phyloP scores from a whole-genome alignment of 2,888 invertebrate species.

The Barypeithes pellucidus region DNA sequence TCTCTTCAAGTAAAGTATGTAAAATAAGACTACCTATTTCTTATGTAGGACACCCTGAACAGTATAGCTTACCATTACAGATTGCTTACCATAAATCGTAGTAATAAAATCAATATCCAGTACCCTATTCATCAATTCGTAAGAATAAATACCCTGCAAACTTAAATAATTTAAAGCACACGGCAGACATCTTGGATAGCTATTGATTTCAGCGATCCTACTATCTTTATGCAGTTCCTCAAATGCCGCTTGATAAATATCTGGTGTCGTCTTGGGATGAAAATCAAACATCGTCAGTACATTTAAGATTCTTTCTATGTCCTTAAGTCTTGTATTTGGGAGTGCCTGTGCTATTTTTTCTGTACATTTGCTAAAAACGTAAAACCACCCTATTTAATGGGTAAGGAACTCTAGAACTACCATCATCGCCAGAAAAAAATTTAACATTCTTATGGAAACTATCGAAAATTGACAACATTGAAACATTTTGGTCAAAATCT shows the following conservation, averaged over 20 bases:
- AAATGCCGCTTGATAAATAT: slow-evolving; percentile 69
- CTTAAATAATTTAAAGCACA: slow-evolving; percentile 77
- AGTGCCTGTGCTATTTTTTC: slow-evolving; percentile 73
- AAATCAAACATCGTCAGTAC: slow-evolving; percentile 77
- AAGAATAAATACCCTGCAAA: slow-evolving; percentile 74
- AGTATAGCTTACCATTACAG: too few relatives aligned
- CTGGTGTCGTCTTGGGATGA: slow-evolving; percentile 71
- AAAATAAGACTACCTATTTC: too few relatives aligned
- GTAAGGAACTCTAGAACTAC: neutral
- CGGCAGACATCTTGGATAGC: slow-evolving; percentile 76
- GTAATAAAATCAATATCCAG: slow-evolving; percentile 75
- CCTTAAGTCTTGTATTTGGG: slow-evolving; percentile 77
- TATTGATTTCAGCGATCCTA: slow-evolving; percentile 74
- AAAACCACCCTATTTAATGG: neutral
- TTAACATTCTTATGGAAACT: too few relatives aligned
- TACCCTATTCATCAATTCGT: slow-evolving; percentile 75
- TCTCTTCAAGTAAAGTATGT: too few relatives aligned
- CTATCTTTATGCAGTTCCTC: slow-evolving; percentile 73
- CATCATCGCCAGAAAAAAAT: too few relatives aligned
- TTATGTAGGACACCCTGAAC: too few relatives aligned
- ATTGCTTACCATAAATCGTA: slow-evolving; percentile 72
- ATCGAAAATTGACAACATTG: too few relatives aligned
- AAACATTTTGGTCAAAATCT: too few relatives aligned
- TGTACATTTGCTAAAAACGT: slow-evolving; percentile 71
- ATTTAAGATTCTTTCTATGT: slow-evolving; percentile 81